A percentile compares a stretch with the other conserved stretches of the same genome.
phyloP scores from a whole-genome alignment of 92 coral and sea anemone species.

The Parazoanthus swiftii region DNA sequence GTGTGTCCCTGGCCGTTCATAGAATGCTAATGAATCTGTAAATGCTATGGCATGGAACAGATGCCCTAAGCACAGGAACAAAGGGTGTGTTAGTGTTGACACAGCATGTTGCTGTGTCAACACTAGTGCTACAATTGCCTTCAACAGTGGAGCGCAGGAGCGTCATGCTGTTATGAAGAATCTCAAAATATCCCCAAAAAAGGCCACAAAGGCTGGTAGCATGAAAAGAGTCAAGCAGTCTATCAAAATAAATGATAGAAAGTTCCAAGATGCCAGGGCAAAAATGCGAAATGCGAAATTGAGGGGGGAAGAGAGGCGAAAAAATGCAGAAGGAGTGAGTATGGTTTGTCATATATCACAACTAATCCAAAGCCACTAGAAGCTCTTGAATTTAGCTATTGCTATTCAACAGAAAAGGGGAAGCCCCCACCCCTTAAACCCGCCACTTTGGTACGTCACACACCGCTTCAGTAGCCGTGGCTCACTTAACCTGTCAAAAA shows the following conservation, averaged over 20 bases:
- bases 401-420: too few relatives aligned
- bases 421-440: too few relatives aligned
- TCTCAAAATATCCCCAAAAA: slow-evolving; percentile 32
- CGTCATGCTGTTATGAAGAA: slow-evolving; percentile 40
- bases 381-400: too few relatives aligned
- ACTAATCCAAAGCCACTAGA: too few relatives aligned
- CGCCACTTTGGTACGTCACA: too few relatives aligned
- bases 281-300: slow-evolving; percentile 20
- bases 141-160: slow-evolving; percentile 34
- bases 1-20: slow-evolving; percentile 42
- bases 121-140: slow-evolving; percentile 18
- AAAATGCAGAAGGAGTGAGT: too few relatives aligned
- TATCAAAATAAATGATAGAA: slow-evolving; percentile 5
- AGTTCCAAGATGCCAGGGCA: slow-evolving; percentile 21
- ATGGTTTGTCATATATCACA: too few relatives aligned
- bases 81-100: slow-evolving; percentile 22
- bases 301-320: too few relatives aligned
- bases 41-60: slow-evolving; percentile 47
- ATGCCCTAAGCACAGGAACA: slow-evolving; percentile 47
- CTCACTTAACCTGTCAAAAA: slow-evolving; percentile 25
- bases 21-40: slow-evolving; percentile 41
- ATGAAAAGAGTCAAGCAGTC: not conserved
- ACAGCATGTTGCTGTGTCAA: slow-evolving; percentile 38
- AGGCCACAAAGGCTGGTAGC: slow-evolving; percentile 30
- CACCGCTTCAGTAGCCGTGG: slow-evolving; percentile 32